Conservation (phyloP, 23 tunicate species). For the Halocynthia aurantium region DNA sequence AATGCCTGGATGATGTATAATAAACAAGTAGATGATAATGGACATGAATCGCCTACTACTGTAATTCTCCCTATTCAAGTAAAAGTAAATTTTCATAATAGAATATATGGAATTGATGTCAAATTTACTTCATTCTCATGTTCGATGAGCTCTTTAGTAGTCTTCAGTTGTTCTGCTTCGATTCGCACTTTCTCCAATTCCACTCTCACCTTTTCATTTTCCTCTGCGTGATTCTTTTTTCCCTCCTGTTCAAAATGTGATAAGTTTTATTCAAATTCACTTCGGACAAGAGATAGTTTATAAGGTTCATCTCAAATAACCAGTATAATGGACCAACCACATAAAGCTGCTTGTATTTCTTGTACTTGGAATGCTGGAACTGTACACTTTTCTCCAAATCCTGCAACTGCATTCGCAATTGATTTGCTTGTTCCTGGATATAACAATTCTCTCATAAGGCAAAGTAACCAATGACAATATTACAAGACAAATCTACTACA, state of each 20-base stretch:
- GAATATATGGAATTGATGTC: too few relatives aligned
- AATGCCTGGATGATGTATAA: conserved; percentile 37
- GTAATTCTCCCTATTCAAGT: too few relatives aligned
- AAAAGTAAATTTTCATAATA: too few relatives aligned
- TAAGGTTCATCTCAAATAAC: not conserved
- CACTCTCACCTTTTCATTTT: conserved; percentile 18
- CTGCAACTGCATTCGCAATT: conserved; percentile 36
- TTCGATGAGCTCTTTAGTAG: not conserved
- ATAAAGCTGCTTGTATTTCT: conserved; percentile 69
- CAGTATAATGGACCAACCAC: conserved; percentile 12
- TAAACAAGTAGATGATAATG: not conserved
- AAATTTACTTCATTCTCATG: conserved; percentile 3
- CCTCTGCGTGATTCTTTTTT: conserved; percentile 18
- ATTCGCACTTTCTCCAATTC: not conserved
- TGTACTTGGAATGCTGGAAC: conserved; percentile 29
- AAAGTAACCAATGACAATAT: not conserved
- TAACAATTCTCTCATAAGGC: not conserved
- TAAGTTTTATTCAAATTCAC: not conserved
- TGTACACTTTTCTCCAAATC: conserved; percentile 41
- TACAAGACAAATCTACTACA: too few relatives aligned
- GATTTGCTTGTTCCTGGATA: conserved; percentile 42
- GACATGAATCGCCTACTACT: not conserved
- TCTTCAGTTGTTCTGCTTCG: not conserved
- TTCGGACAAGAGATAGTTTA: not conserved
- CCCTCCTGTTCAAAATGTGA: conserved; percentile 7